A percentile compares a stretch with the other conserved stretches of the same genome.
These are phyloP conservation scores for Ceratotherium simum DNA, from an alignment of 2,113 vertebrate species.

Conservation along the genomic window DNA sequence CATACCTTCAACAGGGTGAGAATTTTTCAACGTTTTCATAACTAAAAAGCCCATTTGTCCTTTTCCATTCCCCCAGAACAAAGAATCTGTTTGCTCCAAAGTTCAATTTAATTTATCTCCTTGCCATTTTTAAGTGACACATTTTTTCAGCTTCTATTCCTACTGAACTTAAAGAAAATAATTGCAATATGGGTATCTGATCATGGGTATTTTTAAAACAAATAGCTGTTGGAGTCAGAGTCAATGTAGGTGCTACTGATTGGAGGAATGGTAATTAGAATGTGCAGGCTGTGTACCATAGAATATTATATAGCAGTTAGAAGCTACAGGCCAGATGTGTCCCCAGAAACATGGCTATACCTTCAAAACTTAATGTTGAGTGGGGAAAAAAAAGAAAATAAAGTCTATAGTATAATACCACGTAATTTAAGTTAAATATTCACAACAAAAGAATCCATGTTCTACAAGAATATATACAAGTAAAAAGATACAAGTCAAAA, in stretches of 20 bases:
- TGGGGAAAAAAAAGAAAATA: not conserved
- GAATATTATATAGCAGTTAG: no score
- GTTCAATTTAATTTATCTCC: not conserved
- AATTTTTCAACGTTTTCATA: not conserved
- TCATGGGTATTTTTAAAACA: not conserved
- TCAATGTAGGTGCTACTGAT: not conserved
- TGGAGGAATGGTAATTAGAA: not conserved
- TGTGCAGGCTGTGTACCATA: no score
- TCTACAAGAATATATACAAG: not conserved
- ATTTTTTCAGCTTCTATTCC: not conserved
- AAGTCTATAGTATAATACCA: not conserved
- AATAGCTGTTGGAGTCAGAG: not conserved
- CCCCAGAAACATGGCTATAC: not conserved
- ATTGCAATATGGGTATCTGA: not conserved
- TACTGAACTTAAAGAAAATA: not conserved
- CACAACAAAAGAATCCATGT: not conserved
- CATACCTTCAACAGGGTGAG: fast-evolving
- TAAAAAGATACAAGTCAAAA: not conserved
- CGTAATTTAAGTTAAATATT: not conserved
- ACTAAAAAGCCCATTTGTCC: not conserved
- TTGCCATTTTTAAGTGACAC: not conserved
- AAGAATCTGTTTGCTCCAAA: not conserved
- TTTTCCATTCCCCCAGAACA: not conserved
- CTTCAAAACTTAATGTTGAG: not conserved
- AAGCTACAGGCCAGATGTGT: not conserved